Evolutionary conservation across 1,140 invertebrate genomes (phyloP).

Genomic region (Ctenoplectra terminalis): DNA sequence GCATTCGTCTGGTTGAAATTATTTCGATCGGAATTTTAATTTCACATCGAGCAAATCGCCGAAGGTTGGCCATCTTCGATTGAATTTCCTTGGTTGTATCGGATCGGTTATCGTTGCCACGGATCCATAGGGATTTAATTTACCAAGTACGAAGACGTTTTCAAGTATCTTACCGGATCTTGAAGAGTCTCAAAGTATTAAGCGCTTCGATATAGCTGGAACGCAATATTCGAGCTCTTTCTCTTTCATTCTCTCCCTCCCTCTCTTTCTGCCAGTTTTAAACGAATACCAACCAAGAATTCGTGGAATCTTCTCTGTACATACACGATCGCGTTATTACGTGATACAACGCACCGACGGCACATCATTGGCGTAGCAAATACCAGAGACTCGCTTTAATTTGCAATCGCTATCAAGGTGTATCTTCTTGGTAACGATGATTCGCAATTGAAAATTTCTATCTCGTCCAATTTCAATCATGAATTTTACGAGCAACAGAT

Average conservation of each 20-base stretch:
- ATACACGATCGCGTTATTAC: conserved; percentile 36
- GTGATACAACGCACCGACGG: not conserved
- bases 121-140: conserved; percentile 6
- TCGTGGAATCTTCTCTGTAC: conserved; percentile 28
- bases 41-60: not conserved
- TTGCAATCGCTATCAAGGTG: not conserved
- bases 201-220: conserved; percentile 1
- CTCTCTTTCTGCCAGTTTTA: not conserved
- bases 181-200: conserved; percentile 21
- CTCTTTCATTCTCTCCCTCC: not conserved
- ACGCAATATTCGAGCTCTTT: conserved; percentile 11
- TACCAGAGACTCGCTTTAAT: conserved; percentile 3
- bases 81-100: not conserved
- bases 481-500: no score
- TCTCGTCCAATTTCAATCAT: no score
- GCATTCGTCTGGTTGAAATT: no score
- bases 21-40: conserved; percentile 7
- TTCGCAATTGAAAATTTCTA: conserved; percentile 12
- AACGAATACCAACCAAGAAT: conserved; percentile 21
- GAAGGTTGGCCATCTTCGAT: not conserved
- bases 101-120: not conserved
- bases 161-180: not conserved
- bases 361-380: conserved; percentile 22
- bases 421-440: not conserved
- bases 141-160: not conserved